phyloP scores from a whole-genome alignment of 2,113 vertebrate genomes.

The Narcine bancroftii region DNA sequence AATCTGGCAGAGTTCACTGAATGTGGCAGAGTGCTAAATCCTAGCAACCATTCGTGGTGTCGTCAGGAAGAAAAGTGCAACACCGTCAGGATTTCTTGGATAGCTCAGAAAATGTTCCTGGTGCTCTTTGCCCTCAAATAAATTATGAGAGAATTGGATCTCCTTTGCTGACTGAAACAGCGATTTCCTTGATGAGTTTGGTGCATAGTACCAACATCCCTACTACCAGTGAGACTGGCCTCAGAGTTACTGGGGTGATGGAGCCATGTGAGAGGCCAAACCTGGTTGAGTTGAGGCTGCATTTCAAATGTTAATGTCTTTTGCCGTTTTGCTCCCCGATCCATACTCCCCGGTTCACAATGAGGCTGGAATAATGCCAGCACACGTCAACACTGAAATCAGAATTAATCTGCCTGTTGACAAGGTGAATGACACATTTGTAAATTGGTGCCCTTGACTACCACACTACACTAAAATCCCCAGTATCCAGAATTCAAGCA shows the following conservation, averaged over 20 bases:
- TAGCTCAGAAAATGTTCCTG: background rate
- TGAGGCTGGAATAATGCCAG: background rate
- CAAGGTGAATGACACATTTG: no score
- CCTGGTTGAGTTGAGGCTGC: background rate
- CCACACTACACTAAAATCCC: background rate
- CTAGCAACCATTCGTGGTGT: background rate
- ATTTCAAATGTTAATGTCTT: background rate
- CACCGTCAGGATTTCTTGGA: background rate
- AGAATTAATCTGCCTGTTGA: background rate
- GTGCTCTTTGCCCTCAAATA: background rate
- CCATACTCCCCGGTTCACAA: background rate
- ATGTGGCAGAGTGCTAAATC: background rate
- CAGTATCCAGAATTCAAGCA: no score
- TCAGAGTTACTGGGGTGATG: background rate
- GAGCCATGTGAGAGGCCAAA: background rate
- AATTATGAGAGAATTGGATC: background rate
- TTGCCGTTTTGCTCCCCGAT: background rate
- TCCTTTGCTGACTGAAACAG: background rate
- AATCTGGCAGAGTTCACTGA: no score
- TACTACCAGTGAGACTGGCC: background rate
- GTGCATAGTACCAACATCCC: background rate
- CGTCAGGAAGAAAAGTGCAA: background rate
- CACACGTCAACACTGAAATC: background rate
- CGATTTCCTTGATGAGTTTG: background rate
- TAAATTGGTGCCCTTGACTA: background rate